Conservation (phyloP, 1,140 invertebrate genomes). For the Maconellicoccus hirsutus region DNA sequence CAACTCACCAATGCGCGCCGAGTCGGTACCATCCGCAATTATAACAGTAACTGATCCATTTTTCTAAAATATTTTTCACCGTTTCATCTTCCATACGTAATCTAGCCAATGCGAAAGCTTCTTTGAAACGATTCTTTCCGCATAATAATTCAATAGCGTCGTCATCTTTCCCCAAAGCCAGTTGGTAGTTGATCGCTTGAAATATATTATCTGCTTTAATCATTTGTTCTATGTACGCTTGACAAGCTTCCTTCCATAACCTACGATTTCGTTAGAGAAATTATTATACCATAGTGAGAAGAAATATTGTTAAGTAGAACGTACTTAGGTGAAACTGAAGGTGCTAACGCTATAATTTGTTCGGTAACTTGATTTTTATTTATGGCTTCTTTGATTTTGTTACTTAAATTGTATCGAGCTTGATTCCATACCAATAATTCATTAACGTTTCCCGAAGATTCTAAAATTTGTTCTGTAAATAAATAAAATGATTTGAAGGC, state of each 20-base stretch:
- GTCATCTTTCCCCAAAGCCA: neutral
- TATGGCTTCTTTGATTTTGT: neutral
- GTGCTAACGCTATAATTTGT: neutral
- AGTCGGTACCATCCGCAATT: neutral
- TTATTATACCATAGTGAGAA: neutral
- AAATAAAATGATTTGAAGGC: neutral
- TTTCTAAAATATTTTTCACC: neutral
- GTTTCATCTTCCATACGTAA: neutral
- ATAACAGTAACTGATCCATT: neutral
- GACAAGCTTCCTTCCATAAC: neutral
- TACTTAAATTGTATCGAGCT: neutral
- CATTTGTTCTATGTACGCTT: constrained; percentile 1
- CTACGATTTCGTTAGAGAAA: neutral
- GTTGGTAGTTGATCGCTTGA: neutral
- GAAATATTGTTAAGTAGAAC: neutral
- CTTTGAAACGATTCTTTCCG: neutral
- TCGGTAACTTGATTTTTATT: constrained; percentile 16
- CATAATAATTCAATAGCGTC: constrained; percentile 10
- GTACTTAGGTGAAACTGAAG: neutral
- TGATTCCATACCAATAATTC: neutral
- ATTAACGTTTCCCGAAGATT: neutral
- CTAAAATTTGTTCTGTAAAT: neutral
- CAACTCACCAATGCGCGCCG: neutral
- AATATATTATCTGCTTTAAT: constrained; percentile 13
- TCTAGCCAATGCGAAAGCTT: constrained; percentile 6